Percentiles rank a stretch among this genome's conserved stretches.
Evolutionary conservation across 2,888 invertebrate species (phyloP).

Genomic region (Eupsilia transversa): DNA sequence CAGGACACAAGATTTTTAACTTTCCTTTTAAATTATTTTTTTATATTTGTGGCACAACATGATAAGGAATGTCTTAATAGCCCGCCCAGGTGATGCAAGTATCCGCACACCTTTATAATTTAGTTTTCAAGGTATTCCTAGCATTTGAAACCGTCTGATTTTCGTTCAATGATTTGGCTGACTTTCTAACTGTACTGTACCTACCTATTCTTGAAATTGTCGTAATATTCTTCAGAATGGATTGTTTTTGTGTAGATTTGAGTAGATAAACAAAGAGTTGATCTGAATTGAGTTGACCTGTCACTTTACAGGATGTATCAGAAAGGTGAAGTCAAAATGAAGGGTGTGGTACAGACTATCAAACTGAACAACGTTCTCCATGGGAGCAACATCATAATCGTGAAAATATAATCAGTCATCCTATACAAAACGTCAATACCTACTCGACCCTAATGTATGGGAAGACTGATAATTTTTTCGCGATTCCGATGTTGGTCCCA

Average conservation of each 20-base stretch:
- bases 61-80: not conserved
- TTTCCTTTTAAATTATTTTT: not conserved
- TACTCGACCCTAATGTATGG: too few relatives aligned
- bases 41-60: not conserved
- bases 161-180: not conserved
- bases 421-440: too few relatives aligned
- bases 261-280: not conserved
- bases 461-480: too few relatives aligned
- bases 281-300: too few relatives aligned
- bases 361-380: too few relatives aligned
- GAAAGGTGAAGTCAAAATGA: too few relatives aligned
- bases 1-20: not conserved
- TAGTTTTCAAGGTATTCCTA: not conserved
- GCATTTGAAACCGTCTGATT: not conserved
- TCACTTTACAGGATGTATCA: too few relatives aligned
- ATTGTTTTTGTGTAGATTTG: not conserved
- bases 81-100: not conserved
- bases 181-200: not conserved
- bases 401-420: too few relatives aligned
- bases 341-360: too few relatives aligned
- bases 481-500: too few relatives aligned
- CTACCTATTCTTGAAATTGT: not conserved
- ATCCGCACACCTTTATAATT: not conserved
- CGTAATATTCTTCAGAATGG: not conserved
- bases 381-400: too few relatives aligned